Evolutionary conservation across 23 tunicate species (phyloP).

Genomic region (Trididemnum nubilum): DNA sequence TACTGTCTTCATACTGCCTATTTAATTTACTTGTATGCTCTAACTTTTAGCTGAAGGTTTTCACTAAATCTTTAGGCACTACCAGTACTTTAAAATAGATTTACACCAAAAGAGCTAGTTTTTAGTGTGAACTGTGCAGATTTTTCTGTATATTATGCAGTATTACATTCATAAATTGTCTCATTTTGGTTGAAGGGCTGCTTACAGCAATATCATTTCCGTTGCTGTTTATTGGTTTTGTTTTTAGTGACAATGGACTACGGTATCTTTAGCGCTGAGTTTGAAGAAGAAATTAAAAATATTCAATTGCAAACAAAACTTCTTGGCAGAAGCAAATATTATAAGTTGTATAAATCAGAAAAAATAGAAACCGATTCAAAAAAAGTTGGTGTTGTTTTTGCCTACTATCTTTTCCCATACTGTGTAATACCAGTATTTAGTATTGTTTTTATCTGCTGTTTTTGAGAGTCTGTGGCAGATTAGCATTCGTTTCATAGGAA

Average conservation of each 20-base stretch:
- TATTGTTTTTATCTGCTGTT: not conserved
- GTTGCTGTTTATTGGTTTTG: not conserved
- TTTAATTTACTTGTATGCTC: too few relatives aligned
- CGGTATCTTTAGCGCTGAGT: not conserved
- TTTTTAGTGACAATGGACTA: slow-evolving; percentile 40
- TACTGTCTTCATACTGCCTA: too few relatives aligned
- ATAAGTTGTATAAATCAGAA: slow-evolving; percentile 5
- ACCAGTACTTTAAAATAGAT: not conserved
- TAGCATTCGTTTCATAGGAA: not conserved
- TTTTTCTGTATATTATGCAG: not conserved
- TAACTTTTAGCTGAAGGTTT: too few relatives aligned
- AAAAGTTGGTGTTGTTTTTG: not conserved
- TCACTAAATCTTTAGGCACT: too few relatives aligned
- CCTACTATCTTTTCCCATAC: too few relatives aligned
- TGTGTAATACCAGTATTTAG: not conserved
- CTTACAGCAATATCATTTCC: too few relatives aligned
- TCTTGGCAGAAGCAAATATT: slow-evolving; percentile 19
- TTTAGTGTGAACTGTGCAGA: not conserved
- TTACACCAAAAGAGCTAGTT: not conserved
- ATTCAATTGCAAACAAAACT: not conserved
- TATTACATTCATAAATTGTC: not conserved
- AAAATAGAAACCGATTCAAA: not conserved
- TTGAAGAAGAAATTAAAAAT: slow-evolving; percentile 24
- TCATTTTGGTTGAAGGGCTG: too few relatives aligned
- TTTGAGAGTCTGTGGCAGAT: too few relatives aligned